Percentiles rank a stretch among this genome's conserved stretches.
Conservation (phyloP, 2,888 invertebrate genomes). For the Pseudococcus jackbeardsleyi region DNA sequence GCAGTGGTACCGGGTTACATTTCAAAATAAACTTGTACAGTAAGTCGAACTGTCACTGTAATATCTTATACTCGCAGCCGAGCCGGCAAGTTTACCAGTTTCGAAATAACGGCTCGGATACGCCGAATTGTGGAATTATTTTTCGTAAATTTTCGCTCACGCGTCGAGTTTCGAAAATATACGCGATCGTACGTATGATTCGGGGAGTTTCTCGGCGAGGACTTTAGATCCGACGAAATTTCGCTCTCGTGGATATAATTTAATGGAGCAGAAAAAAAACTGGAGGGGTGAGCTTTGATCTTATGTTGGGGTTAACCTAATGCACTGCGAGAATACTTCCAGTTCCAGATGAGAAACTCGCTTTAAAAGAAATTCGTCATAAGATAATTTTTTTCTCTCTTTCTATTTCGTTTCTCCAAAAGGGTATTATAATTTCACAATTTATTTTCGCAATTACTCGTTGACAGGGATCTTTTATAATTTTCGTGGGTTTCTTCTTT, state of each 20-base stretch:
- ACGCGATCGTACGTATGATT: neutral
- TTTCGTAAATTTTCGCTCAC: slow-evolving; percentile 6
- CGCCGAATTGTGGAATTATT: neutral
- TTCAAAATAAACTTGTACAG: slow-evolving; percentile 33
- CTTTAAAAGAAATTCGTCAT: slow-evolving; percentile 15
- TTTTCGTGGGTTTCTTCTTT: neutral
- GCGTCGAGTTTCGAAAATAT: slow-evolving; percentile 8
- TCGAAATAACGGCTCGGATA: neutral
- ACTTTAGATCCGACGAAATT: neutral
- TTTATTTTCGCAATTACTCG: slow-evolving; percentile 27
- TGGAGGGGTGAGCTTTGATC: slow-evolving; percentile 12
- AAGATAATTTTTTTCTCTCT: slow-evolving; percentile 11
- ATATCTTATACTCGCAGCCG: neutral
- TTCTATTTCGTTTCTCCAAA: neutral
- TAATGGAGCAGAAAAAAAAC: slow-evolving; percentile 18
- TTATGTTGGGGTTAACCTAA: neutral
- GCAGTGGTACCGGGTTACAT: slow-evolving; percentile 21
- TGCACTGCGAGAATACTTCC: neutral
- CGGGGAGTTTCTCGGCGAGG: neutral
- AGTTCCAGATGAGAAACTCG: neutral
- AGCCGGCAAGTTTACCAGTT: neutral
- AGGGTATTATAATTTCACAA: neutral
- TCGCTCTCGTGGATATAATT: neutral
- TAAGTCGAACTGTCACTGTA: slow-evolving; percentile 33
- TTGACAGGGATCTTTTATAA: slow-evolving; percentile 15